Conservation (phyloP, 1,140 invertebrate species). For the Pachyrhynchus sulphureomaculatus region DNA sequence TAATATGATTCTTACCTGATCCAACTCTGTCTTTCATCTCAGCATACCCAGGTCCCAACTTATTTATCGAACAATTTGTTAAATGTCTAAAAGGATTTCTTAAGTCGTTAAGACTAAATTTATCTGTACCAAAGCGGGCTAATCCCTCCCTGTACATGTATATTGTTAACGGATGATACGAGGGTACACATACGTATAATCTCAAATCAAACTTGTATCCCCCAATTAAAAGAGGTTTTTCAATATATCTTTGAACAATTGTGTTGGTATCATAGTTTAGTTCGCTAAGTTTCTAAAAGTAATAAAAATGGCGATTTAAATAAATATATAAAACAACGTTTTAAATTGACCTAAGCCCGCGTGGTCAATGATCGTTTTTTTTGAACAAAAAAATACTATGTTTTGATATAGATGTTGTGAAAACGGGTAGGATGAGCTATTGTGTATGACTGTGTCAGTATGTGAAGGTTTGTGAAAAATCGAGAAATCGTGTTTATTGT, state of each 20-base stretch:
- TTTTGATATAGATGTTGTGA: too few relatives aligned
- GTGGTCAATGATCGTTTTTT: too few relatives aligned
- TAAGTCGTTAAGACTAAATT: slow-evolving; percentile 78
- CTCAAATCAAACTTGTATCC: slow-evolving; percentile 87
- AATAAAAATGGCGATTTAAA: too few relatives aligned
- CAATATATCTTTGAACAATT: slow-evolving; percentile 81
- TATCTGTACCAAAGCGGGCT: slow-evolving; percentile 79
- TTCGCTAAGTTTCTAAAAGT: slow-evolving; percentile 68
- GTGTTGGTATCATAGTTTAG: slow-evolving; percentile 71
- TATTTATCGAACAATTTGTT: slow-evolving; percentile 87
- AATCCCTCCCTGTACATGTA: slow-evolving; percentile 83
- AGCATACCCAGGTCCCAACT: slow-evolving; percentile 72
- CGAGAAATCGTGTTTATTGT: too few relatives aligned
- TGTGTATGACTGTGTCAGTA: too few relatives aligned
- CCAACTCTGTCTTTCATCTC: slow-evolving; percentile 79
- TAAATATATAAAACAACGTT: too few relatives aligned
- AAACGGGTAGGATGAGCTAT: too few relatives aligned
- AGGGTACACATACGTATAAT: slow-evolving; percentile 82
- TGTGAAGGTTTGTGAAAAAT: too few relatives aligned
- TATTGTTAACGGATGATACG: slow-evolving; percentile 76
- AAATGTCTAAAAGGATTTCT: slow-evolving; percentile 86
- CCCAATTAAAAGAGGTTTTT: slow-evolving; percentile 80
- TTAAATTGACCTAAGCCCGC: too few relatives aligned
- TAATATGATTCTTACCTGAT: slow-evolving; percentile 67
- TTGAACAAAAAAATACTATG: too few relatives aligned